A percentile compares a stretch with the other conserved stretches of the same genome.
Evolutionary conservation across 2,888 invertebrate genomes (phyloP).

Genomic region (Belgica antarctica): DNA sequence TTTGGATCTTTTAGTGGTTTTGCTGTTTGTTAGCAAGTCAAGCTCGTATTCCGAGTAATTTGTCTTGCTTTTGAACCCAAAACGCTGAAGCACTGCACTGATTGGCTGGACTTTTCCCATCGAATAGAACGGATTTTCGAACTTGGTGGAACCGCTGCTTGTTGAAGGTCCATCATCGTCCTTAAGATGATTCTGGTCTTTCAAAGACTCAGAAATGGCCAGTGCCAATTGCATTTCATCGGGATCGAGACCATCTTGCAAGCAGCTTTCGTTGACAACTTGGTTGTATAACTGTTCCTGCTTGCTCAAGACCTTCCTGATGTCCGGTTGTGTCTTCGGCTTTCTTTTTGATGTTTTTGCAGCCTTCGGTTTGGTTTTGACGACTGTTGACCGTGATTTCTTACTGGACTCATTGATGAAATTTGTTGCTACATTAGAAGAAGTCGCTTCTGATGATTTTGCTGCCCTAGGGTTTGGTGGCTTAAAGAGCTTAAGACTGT

Average conservation of each 20-base stretch:
- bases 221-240: constrained; percentile 68
- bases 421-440: background rate
- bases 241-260: constrained; percentile 60
- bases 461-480: background rate
- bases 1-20: constrained; percentile 10
- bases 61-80: constrained; percentile 42
- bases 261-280: constrained; percentile 49
- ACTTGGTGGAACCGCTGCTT: constrained; percentile 39
- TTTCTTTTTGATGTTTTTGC: background rate
- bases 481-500: constrained; percentile 28
- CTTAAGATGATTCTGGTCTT: constrained; percentile 48
- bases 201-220: constrained; percentile 62
- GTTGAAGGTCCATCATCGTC: constrained; percentile 46
- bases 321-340: constrained; percentile 34
- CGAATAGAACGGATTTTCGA: constrained; percentile 29
- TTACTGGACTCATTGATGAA: background rate
- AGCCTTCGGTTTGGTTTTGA: background rate
- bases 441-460: background rate
- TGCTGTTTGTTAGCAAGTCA: constrained; percentile 28
- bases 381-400: background rate
- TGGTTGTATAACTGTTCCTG: constrained; percentile 48
- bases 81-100: background rate
- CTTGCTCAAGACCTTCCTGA: constrained; percentile 37
- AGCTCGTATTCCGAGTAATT: constrained; percentile 46
- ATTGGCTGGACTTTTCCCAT: constrained; percentile 13